These are phyloP conservation scores for Pycnonotus jocosus DNA, from an alignment of 2,113 vertebrate species.

Conservation along the genomic window DNA sequence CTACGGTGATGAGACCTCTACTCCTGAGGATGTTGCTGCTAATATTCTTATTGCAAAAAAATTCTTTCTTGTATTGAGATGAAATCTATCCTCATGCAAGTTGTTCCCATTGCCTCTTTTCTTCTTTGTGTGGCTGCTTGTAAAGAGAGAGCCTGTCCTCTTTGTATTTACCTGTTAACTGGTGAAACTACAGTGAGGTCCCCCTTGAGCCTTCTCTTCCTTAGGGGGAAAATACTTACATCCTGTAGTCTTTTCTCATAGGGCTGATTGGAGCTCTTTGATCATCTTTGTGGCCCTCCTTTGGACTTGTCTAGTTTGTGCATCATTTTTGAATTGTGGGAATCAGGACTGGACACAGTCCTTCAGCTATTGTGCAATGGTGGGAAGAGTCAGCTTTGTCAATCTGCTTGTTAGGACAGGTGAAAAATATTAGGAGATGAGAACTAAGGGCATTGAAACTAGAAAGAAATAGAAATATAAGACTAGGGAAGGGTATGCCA, in stretches of 20 bases:
- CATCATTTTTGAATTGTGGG: neutral
- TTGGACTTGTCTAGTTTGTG: neutral
- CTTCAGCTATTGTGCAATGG: neutral
- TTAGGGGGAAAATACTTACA: neutral
- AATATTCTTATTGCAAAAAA: neutral
- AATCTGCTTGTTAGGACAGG: neutral
- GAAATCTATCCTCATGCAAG: neutral
- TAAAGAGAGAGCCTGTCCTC: neutral
- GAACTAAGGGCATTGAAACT: neutral
- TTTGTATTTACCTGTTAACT: neutral
- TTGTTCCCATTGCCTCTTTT: neutral
- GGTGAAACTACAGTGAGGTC: neutral
- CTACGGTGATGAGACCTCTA: neutral
- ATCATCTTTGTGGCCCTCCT: neutral
- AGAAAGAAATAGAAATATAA: neutral
- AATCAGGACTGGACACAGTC: neutral
- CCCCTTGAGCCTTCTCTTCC: neutral
- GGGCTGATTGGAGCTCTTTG: neutral
- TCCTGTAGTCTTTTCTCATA: neutral
- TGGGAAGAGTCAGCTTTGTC: neutral
- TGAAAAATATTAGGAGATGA: neutral
- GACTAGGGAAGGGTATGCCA: neutral
- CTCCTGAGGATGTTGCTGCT: neutral
- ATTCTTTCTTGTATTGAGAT: neutral
- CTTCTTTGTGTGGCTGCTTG: neutral